Conservation (phyloP, 1,140 invertebrate genomes). For the Archivesica marissinica region DNA sequence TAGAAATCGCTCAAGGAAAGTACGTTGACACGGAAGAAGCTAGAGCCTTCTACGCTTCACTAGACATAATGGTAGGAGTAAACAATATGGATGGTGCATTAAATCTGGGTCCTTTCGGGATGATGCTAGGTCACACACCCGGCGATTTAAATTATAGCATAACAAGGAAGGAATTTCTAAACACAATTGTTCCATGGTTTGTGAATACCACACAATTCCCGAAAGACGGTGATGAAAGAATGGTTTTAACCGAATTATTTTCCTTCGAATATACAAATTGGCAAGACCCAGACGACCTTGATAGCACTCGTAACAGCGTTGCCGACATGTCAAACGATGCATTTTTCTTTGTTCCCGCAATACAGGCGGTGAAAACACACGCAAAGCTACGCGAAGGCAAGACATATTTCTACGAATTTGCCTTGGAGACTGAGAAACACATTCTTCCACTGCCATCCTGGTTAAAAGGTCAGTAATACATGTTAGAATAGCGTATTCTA, state of each 20-base stretch:
- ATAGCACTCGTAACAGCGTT: conserved; percentile 27
- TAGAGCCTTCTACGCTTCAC: conserved; percentile 45
- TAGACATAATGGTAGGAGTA: conserved; percentile 58
- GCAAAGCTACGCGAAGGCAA: background rate
- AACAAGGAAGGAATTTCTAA: background rate
- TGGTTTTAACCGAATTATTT: background rate
- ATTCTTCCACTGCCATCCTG: background rate
- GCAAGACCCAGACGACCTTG: conserved; percentile 45
- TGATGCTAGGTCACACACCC: background rate
- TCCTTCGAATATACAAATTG: conserved; percentile 24
- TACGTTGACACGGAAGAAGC: conserved; percentile 1
- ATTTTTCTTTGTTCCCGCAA: conserved; percentile 45
- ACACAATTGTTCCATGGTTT: background rate
- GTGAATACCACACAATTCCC: background rate
- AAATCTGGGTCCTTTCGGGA: background rate
- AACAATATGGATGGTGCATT: conserved; percentile 44
- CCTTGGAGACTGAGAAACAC: conserved; percentile 23
- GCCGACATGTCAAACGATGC: conserved; percentile 54
- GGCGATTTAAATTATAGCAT: conserved; percentile 1
- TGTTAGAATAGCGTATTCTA: background rate
- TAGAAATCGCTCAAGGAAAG: conserved; percentile 3
- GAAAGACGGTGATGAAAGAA: background rate
- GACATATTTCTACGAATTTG: conserved; percentile 61
- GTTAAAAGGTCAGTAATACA: conserved; percentile 24
- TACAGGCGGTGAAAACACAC: conserved; percentile 37